Evolutionary conservation across 2,888 invertebrate species (phyloP), one percentile per base, ranked within the genome.

Genomic region (Harpalus rubripes): DNA sequence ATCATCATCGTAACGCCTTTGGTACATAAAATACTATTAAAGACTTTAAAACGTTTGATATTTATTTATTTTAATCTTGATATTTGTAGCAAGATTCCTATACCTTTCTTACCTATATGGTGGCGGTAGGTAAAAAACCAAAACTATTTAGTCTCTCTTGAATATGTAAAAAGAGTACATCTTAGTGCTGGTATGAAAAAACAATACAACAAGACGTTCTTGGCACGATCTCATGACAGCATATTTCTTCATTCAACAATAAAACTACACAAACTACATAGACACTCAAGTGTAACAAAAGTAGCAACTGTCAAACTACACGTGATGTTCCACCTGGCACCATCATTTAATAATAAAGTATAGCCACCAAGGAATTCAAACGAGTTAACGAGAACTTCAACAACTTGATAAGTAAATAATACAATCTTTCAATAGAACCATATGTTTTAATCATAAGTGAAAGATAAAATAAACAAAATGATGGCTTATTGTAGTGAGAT

Each of bases 311-410:
- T 63, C 63, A 63, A 63, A 63, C 63, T 22, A 22, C 22, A 63
- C 63, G 63, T 26, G 63, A 63, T 18, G 63, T 63, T 63, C 26
- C 63, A 63, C 63, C 63, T 63, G 63, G 63, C 63, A 22, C 63
- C 26, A 22, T 63, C 63, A 63, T 63, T 63, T 63, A 16, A 63
- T 22, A 22, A 22, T 61, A 18, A 5, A 63, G 12, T 61, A 18
- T 12, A 63, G 12, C 63, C 63, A 63, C 22, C 10, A 12, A 63
- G 22, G 10, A 12, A 63, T 22, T 63, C 22, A 22, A 63, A 7
- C 22, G 12, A 7, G 1, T 63, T 63, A 18, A 12, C 63, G 12
- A 12, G 1, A 63, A 63, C 22, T 63, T 18, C 8, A 63, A 5
- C 22, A 63, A 10, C 7, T 1, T 8, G 22, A 52, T 52, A 52